A percentile compares a stretch with the other conserved stretches of the same genome.
phyloP scores from a whole-genome alignment of 2,888 invertebrate genomes.

The Dryomyza anilis region DNA sequence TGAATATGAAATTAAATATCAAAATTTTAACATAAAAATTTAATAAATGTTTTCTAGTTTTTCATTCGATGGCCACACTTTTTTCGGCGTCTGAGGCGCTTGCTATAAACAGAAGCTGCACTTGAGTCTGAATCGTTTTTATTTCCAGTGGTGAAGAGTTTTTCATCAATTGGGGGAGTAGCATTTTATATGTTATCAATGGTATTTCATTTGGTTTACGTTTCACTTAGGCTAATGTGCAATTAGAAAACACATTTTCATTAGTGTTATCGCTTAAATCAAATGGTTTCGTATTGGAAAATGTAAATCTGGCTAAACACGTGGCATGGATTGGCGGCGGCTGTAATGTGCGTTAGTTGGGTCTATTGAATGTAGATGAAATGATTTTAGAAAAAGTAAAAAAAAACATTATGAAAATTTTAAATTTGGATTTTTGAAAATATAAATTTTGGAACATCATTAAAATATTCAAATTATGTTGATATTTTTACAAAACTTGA shows the following conservation, averaged over 20 bases:
- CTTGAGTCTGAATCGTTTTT: constrained; percentile 46
- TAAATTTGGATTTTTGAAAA: neutral
- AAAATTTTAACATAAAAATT: neutral
- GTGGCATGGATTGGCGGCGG: constrained; percentile 27
- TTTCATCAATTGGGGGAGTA: neutral
- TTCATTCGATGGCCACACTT: no score
- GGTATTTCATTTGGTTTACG: no score
- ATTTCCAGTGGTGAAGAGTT: no score
- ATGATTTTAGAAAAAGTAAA: no score
- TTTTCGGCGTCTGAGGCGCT: neutral
- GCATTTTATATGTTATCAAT: neutral
- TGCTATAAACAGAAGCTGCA: constrained; percentile 51
- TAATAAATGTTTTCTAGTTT: no score
- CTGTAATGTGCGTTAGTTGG: no score
- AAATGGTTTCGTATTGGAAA: constrained; percentile 28
- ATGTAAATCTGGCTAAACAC: no score
- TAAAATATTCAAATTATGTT: neutral
- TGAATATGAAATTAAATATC: neutral
- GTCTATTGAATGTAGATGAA: no score
- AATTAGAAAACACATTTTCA: constrained; percentile 55
- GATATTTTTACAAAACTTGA: no score
- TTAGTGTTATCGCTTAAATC: constrained; percentile 52
- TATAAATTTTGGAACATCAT: neutral
- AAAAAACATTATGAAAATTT: neutral
- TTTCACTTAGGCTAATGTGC: constrained; percentile 57